Conservation (phyloP, 2,888 invertebrate species). For the Ophioninae sp. region DNA sequence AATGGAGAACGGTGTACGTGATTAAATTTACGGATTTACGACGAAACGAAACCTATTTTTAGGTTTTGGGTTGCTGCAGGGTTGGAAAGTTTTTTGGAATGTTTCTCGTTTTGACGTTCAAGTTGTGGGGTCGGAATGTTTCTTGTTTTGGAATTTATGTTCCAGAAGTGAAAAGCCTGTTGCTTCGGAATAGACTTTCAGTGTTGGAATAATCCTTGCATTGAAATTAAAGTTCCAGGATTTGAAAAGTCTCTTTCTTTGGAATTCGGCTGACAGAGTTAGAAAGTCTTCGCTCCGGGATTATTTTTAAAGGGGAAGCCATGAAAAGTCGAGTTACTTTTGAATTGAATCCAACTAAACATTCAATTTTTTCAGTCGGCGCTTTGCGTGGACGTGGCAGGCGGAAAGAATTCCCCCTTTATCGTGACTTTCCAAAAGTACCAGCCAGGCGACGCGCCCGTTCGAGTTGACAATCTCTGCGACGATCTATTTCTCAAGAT, state of each 20-base stretch:
- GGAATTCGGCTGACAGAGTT: not conserved
- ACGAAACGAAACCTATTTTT: no score
- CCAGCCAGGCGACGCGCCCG: conserved; percentile 89
- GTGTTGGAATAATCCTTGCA: no score
- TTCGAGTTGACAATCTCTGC: conserved; percentile 92
- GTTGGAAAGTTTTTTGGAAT: no score
- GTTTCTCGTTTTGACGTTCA: no score
- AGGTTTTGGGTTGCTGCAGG: no score
- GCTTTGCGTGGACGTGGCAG: conserved; percentile 87
- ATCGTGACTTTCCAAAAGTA: conserved; percentile 90
- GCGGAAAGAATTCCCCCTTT: conserved; percentile 88
- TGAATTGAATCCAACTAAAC: not conserved
- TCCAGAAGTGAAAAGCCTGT: no score
- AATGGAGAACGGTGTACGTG: conserved; percentile 91
- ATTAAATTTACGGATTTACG: not conserved
- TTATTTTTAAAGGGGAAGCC: no score
- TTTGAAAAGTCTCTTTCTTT: not conserved
- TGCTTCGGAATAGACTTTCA: no score
- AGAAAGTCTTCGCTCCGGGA: no score
- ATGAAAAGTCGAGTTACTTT: not conserved
- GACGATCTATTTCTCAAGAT: conserved; percentile 91
- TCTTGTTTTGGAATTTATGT: no score
- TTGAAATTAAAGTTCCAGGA: no score
- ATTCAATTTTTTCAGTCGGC: conserved; percentile 82
- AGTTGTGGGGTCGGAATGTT: no score